These are phyloP conservation scores for Parus major DNA, from an alignment of 2,113 vertebrate species.

Conservation along the genomic window DNA sequence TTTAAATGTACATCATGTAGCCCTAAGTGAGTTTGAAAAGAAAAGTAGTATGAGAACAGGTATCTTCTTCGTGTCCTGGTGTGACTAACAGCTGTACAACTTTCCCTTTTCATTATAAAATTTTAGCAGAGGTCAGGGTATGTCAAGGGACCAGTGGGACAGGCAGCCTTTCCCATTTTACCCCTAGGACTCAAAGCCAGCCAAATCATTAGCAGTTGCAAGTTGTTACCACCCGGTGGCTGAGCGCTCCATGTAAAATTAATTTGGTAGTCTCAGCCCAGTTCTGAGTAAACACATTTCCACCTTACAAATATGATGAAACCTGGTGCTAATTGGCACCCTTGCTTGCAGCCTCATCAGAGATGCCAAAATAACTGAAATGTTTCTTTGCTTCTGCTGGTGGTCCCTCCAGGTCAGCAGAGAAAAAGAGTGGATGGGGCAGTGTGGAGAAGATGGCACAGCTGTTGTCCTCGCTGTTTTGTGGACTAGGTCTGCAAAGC, in stretches of 20 bases:
- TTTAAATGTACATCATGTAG: accelerated
- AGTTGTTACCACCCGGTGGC: constrained; percentile 27
- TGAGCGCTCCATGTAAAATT: not conserved
- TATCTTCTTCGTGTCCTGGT: not conserved
- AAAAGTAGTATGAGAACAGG: accelerated
- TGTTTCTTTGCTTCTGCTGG: not conserved
- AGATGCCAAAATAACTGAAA: not conserved
- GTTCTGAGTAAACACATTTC: constrained; percentile 18
- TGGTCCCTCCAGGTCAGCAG: not conserved
- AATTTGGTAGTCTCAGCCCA: not conserved
- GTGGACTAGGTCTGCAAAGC: not conserved
- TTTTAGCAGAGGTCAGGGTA: not conserved
- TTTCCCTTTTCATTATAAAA: not conserved
- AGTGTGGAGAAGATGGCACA: not conserved
- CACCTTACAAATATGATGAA: constrained; percentile 33
- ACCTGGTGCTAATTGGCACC: constrained; percentile 40
- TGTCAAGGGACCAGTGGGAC: not conserved
- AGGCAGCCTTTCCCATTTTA: not conserved
- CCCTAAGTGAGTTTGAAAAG: not conserved
- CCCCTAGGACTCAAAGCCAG: not conserved
- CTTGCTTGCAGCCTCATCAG: constrained; percentile 9
- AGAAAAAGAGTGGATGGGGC: not conserved
- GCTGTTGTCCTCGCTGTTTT: not conserved
- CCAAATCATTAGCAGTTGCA: not conserved
- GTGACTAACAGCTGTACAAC: not conserved